Evolutionary conservation across 2,888 invertebrate genomes (phyloP).

Genomic region (Anaspis maculata): DNA sequence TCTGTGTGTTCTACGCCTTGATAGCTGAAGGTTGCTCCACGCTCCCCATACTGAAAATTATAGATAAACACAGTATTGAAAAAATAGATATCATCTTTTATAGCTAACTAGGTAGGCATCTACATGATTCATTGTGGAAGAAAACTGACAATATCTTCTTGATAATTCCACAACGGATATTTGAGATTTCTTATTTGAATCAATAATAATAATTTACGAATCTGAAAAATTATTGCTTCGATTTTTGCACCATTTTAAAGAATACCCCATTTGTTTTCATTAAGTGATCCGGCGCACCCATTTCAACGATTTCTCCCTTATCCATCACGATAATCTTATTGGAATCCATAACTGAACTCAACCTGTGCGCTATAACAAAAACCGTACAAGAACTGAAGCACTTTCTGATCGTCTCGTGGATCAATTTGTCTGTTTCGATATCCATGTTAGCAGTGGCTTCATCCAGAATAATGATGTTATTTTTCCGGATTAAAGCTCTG

Average conservation of each 20-base stretch:
- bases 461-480: conserved; percentile 47
- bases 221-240: too few species aligned
- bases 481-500: conserved; percentile 46
- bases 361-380: conserved; percentile 41
- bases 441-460: conserved; percentile 53
- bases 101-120: too few species aligned
- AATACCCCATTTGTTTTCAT: conserved; percentile 53
- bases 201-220: too few species aligned
- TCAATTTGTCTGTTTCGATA: conserved; percentile 45
- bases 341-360: conserved; percentile 50
- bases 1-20: too few species aligned
- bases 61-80: too few species aligned
- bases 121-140: too few species aligned
- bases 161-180: too few species aligned
- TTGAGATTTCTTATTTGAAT: too few species aligned
- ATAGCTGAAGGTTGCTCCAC: too few species aligned
- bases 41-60: too few species aligned
- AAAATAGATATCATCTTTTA: too few species aligned
- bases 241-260: conserved; percentile 59
- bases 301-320: conserved; percentile 38
- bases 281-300: conserved; percentile 34
- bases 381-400: conserved; percentile 48
- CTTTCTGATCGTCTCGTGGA: conserved; percentile 46
- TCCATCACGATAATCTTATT: conserved; percentile 48
- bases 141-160: too few species aligned